These are phyloP conservation scores for Brienomyrus brachyistius DNA, from an alignment of 2,113 vertebrate genomes.

Conservation along the genomic window DNA sequence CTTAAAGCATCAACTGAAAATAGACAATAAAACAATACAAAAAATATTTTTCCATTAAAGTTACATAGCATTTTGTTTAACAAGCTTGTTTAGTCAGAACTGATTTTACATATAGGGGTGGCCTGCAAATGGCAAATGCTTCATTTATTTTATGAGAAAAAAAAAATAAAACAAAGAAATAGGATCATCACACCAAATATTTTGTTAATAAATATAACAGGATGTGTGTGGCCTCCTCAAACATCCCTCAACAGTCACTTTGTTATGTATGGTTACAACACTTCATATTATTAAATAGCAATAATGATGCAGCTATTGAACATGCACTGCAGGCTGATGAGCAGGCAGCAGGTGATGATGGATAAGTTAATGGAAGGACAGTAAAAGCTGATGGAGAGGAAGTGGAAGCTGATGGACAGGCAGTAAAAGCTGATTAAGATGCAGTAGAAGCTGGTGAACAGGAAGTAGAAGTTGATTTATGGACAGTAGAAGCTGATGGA, in stretches of 20 bases:
- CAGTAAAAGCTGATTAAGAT: too few relatives aligned
- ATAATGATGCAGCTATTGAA: neutral
- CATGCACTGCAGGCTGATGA: neutral
- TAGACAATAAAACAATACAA: neutral
- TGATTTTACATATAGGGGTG: neutral
- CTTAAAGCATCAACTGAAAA: neutral
- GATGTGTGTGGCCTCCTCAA: neutral
- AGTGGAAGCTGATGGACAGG: neutral
- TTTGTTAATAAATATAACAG: neutral
- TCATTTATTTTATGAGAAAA: neutral
- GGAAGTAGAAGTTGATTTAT: neutral
- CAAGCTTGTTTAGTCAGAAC: neutral
- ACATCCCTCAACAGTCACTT: neutral
- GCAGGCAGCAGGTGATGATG: neutral
- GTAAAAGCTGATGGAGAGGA: neutral
- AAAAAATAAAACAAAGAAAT: neutral
- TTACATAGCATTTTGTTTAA: neutral
- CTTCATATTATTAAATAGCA: neutral
- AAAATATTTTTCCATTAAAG: neutral
- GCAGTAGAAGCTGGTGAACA: neutral
- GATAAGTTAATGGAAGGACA: neutral
- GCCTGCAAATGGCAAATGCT: neutral
- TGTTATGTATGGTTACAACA: neutral
- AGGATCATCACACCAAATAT: neutral
- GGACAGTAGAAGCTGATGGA: neutral